A percentile compares a stretch with the other conserved stretches of the same genome.
Evolutionary conservation across 2,113 vertebrate genomes (phyloP).

Genomic region (Rhinoderma darwinii): DNA sequence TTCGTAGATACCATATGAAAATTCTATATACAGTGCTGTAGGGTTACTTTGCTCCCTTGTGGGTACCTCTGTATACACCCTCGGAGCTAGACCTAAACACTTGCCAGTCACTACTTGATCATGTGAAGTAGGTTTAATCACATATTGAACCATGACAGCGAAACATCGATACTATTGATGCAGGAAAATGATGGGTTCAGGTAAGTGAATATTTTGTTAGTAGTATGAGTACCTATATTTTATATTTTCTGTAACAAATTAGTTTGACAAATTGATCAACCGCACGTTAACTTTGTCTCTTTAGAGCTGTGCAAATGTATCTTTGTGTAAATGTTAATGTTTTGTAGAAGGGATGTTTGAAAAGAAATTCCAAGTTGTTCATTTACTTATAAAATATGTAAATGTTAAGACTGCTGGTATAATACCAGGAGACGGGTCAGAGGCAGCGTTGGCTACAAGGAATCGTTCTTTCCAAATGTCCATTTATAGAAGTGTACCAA

Average conservation of each 20-base stretch:
- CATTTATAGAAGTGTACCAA: constrained; percentile 43
- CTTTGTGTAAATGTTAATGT: constrained; percentile 27
- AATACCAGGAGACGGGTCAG: constrained; percentile 39
- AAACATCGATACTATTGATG: too few relatives aligned
- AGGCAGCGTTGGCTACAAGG: background rate
- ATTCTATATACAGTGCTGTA: too few relatives aligned
- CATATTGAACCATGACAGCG: too few relatives aligned
- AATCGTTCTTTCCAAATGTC: background rate
- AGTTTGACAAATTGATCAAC: background rate
- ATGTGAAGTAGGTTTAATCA: too few relatives aligned
- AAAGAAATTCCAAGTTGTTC: constrained; percentile 42
- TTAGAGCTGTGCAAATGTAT: background rate
- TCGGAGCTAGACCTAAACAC: too few relatives aligned
- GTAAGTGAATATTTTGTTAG: too few relatives aligned
- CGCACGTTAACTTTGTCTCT: background rate
- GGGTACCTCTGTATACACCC: too few relatives aligned
- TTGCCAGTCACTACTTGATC: too few relatives aligned
- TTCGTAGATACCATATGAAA: too few relatives aligned
- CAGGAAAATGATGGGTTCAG: too few relatives aligned
- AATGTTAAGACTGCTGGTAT: constrained; percentile 55
- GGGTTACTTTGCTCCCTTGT: too few relatives aligned
- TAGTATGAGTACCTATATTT: background rate
- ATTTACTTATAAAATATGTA: constrained; percentile 46
- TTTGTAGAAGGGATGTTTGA: constrained; percentile 47
- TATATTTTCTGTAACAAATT: background rate